Evolutionary conservation across 1,140 invertebrate genomes (phyloP), one percentile per base, ranked within the genome.

Genomic region (Dinoponera quadriceps): DNA sequence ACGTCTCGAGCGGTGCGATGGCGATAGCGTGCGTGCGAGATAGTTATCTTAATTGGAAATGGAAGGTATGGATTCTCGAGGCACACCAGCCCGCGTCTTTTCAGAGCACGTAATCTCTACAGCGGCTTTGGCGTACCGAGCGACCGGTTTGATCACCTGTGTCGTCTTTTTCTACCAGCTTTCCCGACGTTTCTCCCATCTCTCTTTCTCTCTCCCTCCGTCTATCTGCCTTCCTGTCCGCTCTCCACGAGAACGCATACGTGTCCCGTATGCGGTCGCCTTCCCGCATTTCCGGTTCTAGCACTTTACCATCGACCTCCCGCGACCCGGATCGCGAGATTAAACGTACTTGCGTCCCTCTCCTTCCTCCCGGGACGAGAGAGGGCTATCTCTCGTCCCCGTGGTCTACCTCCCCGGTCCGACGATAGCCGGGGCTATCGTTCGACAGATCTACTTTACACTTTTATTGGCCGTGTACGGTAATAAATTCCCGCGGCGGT

Each of bases 141-240:
- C 82, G 75, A 88, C 85, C 85, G 85, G 82, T 88, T 88, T 84
- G 82, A 87, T 88, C 82, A 81, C 55, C 33, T 29, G 55, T 22
- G 51, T 87, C 55, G 74, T 74, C 57, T 88, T 87, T 88, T 87
- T 87, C 85, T 66, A 55, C 66, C 27, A 72, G 74, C 85, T 88
- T 88, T 88, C 75, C 75, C 85, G 66, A 77, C 65, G 71, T 84
- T 86, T 80, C 81, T 83, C 66, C 33, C 55, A 22, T 75, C 55
- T 77, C 63, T 65, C 57, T 63, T 16, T 65, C 44, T 18, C 48
- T 65, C 22, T 25, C 20, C 29, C 29, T 7, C n/a, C 14, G 44
- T 20, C 18, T 38, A 13, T 29, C 33, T 16, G 13, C 29, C 22
- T 60, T 44, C 25, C 16, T 16, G 20, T 82, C 18, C 29, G 29